Evolutionary conservation across 2,797 vertebrate genomes (phyloP).

Genomic region (Centropyge bicolor): DNA sequence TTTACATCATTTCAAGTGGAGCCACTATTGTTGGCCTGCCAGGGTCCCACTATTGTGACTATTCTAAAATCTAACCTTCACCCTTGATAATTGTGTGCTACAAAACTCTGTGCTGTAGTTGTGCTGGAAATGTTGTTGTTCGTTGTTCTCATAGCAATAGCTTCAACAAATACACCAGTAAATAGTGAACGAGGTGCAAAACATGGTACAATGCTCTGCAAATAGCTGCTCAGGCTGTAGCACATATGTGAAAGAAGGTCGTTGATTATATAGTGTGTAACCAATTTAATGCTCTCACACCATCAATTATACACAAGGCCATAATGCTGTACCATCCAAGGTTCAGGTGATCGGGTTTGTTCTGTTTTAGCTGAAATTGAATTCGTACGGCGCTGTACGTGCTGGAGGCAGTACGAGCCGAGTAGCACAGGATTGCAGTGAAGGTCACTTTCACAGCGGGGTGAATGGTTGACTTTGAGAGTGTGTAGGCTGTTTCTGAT

Average conservation of each 20-base stretch:
- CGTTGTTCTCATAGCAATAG: not conserved
- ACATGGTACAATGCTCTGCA: not conserved
- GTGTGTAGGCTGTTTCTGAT: constrained; percentile 28
- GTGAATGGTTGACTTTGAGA: constrained; percentile 22
- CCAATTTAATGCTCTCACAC: constrained; percentile 17
- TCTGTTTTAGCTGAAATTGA: constrained; percentile 20
- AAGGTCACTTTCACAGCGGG: constrained; percentile 46
- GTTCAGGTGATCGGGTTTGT: constrained; percentile 23
- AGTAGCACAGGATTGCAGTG: constrained; percentile 18
- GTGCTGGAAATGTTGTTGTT: not conserved
- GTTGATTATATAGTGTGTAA: constrained; percentile 20
- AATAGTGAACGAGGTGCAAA: constrained; percentile 3
- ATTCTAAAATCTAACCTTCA: not conserved
- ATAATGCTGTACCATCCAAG: constrained; percentile 4
- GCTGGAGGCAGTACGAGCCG: constrained; percentile 18
- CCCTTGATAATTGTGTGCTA: not conserved
- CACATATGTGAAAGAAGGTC: not conserved
- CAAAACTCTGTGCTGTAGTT: not conserved
- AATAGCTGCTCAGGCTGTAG: constrained; percentile 1
- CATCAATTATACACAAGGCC: constrained; percentile 12
- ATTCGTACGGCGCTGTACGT: constrained; percentile 23
- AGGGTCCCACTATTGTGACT: not conserved
- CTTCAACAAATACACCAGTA: not conserved
- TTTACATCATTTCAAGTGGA: not conserved
- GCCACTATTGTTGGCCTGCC: not conserved